A percentile compares a stretch with the other conserved stretches of the same genome.
These are phyloP conservation scores for Agraylea sexmaculata DNA, from an alignment of 1,140 invertebrate genomes.

Conservation along the genomic window DNA sequence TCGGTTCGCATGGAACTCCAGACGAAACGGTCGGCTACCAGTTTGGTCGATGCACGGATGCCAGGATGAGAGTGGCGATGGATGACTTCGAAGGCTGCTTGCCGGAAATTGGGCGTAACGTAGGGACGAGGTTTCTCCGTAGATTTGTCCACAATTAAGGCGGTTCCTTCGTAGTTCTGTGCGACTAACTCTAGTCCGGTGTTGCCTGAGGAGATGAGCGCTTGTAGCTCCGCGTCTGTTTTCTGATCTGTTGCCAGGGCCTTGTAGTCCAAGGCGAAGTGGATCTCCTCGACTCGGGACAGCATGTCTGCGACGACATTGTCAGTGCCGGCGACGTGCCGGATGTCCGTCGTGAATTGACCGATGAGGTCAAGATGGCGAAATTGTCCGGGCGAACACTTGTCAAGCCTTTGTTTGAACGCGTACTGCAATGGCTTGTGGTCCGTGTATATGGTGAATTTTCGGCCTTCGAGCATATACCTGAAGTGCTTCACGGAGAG, in stretches of 20 bases:
- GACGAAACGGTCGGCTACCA: slow-evolving; percentile 20
- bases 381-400: slow-evolving; percentile 3
- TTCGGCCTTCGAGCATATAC: slow-evolving; percentile 23
- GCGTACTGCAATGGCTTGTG: too few species aligned
- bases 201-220: too few species aligned
- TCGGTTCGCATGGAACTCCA: slow-evolving; percentile 21
- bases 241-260: background rate
- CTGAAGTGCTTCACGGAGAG: slow-evolving; percentile 30
- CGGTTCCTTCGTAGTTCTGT: slow-evolving; percentile 5
- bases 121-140: slow-evolving; percentile 10
- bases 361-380: too few species aligned
- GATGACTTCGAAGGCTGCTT: slow-evolving; percentile 10
- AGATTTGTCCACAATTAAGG: slow-evolving; percentile 1
- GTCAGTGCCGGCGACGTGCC: too few species aligned
- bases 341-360: background rate
- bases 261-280: fast-evolving
- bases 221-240: slow-evolving; percentile 5
- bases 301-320: slow-evolving; percentile 24
- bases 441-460: background rate
- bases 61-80: slow-evolving; percentile 19
- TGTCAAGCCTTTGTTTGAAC: slow-evolving; percentile 20
- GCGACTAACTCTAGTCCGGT: slow-evolving; percentile 1
- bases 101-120: slow-evolving; percentile 9
- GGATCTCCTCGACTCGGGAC: slow-evolving; percentile 14
- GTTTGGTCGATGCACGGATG: slow-evolving; percentile 12